phyloP scores from a whole-genome alignment of 1,140 invertebrate genomes.

The Wiebesia pumilae region DNA sequence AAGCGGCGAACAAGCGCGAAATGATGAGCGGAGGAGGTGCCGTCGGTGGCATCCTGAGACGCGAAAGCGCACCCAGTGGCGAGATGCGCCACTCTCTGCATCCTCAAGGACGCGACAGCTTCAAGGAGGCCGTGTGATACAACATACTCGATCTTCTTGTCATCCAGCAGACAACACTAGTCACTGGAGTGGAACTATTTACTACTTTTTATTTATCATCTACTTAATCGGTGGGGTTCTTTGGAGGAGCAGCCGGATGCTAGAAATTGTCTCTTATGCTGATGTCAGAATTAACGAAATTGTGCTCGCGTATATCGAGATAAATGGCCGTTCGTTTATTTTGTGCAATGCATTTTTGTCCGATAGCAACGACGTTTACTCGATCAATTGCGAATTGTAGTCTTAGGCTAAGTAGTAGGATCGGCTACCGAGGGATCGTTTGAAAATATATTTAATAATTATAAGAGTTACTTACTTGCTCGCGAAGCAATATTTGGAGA shows the following conservation, averaged over 20 bases:
- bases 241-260: neutral
- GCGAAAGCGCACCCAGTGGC: constrained; percentile 69
- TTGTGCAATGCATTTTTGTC: neutral
- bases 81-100: constrained; percentile 69
- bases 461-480: neutral
- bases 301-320: too few species aligned
- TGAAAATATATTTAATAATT: neutral
- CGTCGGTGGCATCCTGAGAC: constrained; percentile 59
- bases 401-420: neutral
- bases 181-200: constrained; percentile 48
- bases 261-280: neutral
- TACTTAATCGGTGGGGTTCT: neutral
- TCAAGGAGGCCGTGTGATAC: constrained; percentile 72
- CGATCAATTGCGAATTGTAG: neutral
- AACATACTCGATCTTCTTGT: neutral
- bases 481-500: neutral
- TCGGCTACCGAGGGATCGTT: neutral
- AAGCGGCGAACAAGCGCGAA: constrained; percentile 72
- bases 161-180: constrained; percentile 30
- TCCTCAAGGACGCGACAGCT: constrained; percentile 68
- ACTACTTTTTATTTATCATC: constrained; percentile 1
- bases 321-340: neutral
- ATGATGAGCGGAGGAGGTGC: constrained; percentile 50
- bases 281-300: neutral
- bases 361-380: neutral